Percentiles rank a stretch among this genome's conserved stretches.
phyloP scores from a whole-genome alignment of 1,140 invertebrate genomes.

The Heliconius congener region DNA sequence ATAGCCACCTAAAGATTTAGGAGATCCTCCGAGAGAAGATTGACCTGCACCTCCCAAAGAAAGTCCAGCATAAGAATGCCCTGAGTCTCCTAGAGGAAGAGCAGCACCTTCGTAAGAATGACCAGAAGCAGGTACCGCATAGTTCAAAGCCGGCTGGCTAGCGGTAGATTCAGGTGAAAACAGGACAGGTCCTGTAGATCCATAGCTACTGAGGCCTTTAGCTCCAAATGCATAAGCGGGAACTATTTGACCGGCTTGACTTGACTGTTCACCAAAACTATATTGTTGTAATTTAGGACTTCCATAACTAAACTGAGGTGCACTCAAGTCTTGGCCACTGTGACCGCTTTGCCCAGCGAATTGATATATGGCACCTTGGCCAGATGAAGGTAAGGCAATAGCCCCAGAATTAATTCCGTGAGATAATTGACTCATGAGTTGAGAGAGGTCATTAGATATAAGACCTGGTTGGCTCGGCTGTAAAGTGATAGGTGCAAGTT shows the following conservation, averaged over 20 bases:
- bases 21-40: constrained; percentile 47
- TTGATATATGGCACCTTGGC: constrained; percentile 49
- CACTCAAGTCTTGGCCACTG: constrained; percentile 41
- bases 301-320: constrained; percentile 56
- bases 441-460: constrained; percentile 59
- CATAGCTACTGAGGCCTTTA: constrained; percentile 66
- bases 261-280: constrained; percentile 44
- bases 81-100: constrained; percentile 48
- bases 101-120: constrained; percentile 51
- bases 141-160: constrained; percentile 47
- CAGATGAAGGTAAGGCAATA: constrained; percentile 52
- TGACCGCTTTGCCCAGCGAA: constrained; percentile 48
- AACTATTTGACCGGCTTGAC: constrained; percentile 36
- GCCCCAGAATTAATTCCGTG: constrained; percentile 65
- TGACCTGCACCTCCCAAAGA: constrained; percentile 48
- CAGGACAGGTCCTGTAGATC: constrained; percentile 69
- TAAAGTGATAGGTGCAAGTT: constrained; percentile 67
- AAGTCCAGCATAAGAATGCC: constrained; percentile 49
- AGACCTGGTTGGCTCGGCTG: constrained; percentile 58
- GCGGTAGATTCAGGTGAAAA: constrained; percentile 60
- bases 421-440: constrained; percentile 71
- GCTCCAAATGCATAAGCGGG: constrained; percentile 65
- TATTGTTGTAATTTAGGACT: constrained; percentile 59
- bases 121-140: constrained; percentile 53
- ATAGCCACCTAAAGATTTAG: constrained; percentile 54